Base-by-base conservation (phyloP, 2,888 invertebrate species). In the Athetis lepigone region DNA sequence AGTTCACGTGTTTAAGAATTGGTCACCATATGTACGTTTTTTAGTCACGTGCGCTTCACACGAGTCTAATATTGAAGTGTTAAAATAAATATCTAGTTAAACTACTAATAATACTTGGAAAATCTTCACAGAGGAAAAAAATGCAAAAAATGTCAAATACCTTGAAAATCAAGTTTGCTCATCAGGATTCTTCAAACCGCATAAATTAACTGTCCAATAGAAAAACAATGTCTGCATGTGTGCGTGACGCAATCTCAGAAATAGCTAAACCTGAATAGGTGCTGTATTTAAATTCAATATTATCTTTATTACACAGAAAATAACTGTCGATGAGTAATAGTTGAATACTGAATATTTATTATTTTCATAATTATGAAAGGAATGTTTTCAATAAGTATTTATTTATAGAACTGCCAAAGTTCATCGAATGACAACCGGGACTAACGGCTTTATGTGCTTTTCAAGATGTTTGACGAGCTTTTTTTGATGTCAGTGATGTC, bases 121-220 rank as follows among this genome's bases (percentile, higher is more conserved):
- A 29, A 0, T 18, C 2, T 9, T 25, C 8, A 4, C 9, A n/a
- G 16, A 25, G 0, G 2, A 16, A 29, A 6, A n/a, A 43, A 8
- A 21, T 18, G 21, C 2, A 18, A 11, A 54, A 47, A 70, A 66
- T 61, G 19, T 40, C 19, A 43, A 46, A 55, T 39, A 9, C 62
- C 66, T 71, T 56, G 29, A 70, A 5, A 25, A 64, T 54, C 59
- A 27, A 37, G 75, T 72, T 59, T 54, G 21, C 27, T 8, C 36
- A 64, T 75, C 18, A 71, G 42, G 70, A 66, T 75, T 61, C 61
- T 55, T 43, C 42, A n/a, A 52, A 25, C 5, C 18, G 65, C 33
- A 70, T 70, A 60, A 46, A 66, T 71, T 67, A 71, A 33, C 1
- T 29, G 39, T 39, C 55, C 36, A 36, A 40, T 36, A 19, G 39